A percentile compares a stretch with the other conserved stretches of the same genome.
These are phyloP conservation scores for Epinotia demarniana DNA, from an alignment of 2,888 invertebrate species.

Conservation along the genomic window DNA sequence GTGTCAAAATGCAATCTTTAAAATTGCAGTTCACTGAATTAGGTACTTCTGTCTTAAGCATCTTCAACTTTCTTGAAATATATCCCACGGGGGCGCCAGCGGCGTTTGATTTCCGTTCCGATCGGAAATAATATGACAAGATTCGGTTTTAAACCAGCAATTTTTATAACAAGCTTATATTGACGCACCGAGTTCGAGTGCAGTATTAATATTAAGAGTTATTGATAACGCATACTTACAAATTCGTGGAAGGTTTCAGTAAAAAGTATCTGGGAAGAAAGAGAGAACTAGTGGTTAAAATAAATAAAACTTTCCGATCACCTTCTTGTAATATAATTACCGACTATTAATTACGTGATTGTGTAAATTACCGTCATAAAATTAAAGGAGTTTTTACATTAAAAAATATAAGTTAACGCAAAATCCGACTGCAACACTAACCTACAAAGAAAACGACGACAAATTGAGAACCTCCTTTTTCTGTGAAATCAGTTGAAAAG, in stretches of 20 bases:
- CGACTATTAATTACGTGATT: no score
- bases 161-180: constrained; percentile 10
- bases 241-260: neutral
- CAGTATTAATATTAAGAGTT: neutral
- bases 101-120: constrained; percentile 40
- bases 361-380: no score
- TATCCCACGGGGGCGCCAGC: constrained; percentile 10
- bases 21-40: neutral
- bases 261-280: no score
- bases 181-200: neutral
- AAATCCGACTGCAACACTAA: no score
- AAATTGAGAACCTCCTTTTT: neutral
- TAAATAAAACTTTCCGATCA: no score
- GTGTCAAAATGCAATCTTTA: neutral
- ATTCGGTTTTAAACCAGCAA: constrained; percentile 42
- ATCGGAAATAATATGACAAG: constrained; percentile 45
- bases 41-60: neutral
- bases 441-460: neutral
- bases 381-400: no score
- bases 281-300: no score
- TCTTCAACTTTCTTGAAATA: constrained; percentile 21
- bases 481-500: neutral
- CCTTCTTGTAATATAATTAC: no score
- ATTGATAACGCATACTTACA: neutral
- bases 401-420: no score